Percentiles rank a stretch among this genome's conserved stretches.
Conservation (phyloP, 2,113 vertebrate species). For the Otis tarda region DNA sequence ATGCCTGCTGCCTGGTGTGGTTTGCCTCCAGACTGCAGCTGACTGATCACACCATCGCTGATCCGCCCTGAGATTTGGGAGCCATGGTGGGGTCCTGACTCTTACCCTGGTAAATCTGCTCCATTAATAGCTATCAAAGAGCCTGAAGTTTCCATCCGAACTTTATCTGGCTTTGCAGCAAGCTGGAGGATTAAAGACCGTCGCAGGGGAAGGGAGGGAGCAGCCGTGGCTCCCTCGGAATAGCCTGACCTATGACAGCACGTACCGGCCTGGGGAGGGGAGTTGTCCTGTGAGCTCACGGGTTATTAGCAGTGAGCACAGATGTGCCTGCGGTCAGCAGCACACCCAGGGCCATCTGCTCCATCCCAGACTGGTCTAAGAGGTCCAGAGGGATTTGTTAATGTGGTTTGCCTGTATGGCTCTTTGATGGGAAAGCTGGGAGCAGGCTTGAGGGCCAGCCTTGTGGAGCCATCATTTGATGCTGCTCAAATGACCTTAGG, state of each 20-base stretch:
- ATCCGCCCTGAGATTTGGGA: neutral
- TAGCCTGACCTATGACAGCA: conserved; percentile 57
- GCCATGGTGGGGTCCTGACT: neutral
- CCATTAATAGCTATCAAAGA: conserved; percentile 68
- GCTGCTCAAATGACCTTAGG: neutral
- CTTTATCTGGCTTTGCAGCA: conserved; percentile 64
- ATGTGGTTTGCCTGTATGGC: neutral
- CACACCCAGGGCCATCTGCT: conserved; percentile 21
- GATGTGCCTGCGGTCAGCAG: neutral
- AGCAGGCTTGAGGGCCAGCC: neutral
- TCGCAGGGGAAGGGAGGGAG: neutral
- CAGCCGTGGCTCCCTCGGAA: conserved; percentile 20
- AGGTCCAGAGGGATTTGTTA: neutral
- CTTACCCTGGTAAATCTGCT: conserved; percentile 40
- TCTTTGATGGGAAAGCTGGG: neutral
- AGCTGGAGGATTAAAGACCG: conserved; percentile 38
- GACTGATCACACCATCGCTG: neutral
- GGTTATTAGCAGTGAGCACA: conserved; percentile 6
- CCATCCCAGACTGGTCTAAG: neutral
- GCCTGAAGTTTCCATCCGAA: conserved; percentile 57
- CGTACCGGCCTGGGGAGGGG: neutral
- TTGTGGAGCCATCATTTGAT: neutral
- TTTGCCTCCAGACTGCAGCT: conserved; percentile 44
- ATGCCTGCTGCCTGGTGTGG: neutral
- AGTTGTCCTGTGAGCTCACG: conserved; percentile 27